Evolutionary conservation across 2,113 vertebrate species (phyloP), one percentile per base, ranked within the genome.

Genomic region (Abramis brama): DNA sequence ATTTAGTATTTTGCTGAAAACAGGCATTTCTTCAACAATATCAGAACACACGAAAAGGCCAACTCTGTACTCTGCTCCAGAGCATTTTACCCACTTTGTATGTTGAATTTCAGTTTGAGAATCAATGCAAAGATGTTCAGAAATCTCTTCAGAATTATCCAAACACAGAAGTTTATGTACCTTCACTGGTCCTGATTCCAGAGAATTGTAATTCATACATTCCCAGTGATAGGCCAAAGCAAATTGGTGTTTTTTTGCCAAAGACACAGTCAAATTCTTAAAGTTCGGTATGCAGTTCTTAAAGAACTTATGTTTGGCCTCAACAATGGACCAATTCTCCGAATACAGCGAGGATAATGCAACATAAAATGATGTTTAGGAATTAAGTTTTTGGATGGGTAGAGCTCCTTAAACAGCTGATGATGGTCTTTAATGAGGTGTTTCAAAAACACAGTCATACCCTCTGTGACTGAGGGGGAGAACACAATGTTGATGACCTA

Each of bases 401-500:
- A 82, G n/a, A 82, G 45, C 50, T 70, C 64, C 6, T 52, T 82
- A 82, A 66, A 83, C 15, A 83, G 27, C 27, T 39, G 21, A 30
- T 83, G 66, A 55, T 83, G 81, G 17, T 83, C 52, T 39, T 43
- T 43, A 60, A 45, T 59, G 12, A 83, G 68, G 66, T 83, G 50
- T n/a, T 83, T 83, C 25, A 83, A 83, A 83, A 30, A 74, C 12
- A 74, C 68, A 43, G 66, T 43, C 68, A 83, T 83, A 30, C 66
- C 33, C 36, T 60, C 33, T 39, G 68, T 74, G 68, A 84, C 43
- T 5, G 52, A 84, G 0, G n/a, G 73, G 27, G 70, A 84, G 33
- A 84, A 84, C 70, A 84, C 70, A 60, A 75, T 83, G 23, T 73
- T 83, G 52, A 59, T 83, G 23, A 83, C 39, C 12, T 83, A 55